Percentiles rank a stretch among this genome's conserved stretches.
Evolutionary conservation across 2,888 invertebrate genomes (phyloP).

Genomic region (Nemapogon koenigi): DNA sequence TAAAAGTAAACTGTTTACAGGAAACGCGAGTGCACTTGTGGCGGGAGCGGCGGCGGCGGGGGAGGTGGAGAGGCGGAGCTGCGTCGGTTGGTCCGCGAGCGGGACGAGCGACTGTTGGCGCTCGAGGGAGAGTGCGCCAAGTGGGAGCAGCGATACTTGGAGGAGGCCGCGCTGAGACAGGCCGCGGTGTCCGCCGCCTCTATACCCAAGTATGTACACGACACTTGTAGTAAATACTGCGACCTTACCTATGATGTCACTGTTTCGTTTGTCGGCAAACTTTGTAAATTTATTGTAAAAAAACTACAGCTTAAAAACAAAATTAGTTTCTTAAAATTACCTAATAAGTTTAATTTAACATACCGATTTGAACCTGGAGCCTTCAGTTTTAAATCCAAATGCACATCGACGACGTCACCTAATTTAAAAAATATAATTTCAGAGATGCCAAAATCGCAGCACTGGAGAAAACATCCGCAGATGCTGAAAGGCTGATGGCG

Average conservation of each 20-base stretch:
- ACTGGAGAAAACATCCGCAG: conserved; percentile 81
- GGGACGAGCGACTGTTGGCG: conserved; percentile 55
- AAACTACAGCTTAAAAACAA: too few relatives aligned
- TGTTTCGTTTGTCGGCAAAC: too few relatives aligned
- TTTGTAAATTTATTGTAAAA: too few relatives aligned
- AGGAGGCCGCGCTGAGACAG: conserved; percentile 80
- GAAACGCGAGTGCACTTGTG: conserved; percentile 40
- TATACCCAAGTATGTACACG: conserved; percentile 68
- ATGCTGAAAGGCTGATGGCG: conserved; percentile 84
- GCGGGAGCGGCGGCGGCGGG: conserved; percentile 33
- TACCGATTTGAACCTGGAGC: too few relatives aligned
- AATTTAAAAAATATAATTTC: conserved; percentile 7
- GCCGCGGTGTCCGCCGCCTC: conserved; percentile 84
- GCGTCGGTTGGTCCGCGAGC: conserved; percentile 48
- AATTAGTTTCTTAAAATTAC: too few relatives aligned
- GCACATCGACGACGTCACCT: too few relatives aligned
- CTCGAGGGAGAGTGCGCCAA: conserved; percentile 83
- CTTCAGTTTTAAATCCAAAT: too few relatives aligned
- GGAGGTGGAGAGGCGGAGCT: conserved; percentile 55
- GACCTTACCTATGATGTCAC: background rate
- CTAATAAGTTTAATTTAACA: too few relatives aligned
- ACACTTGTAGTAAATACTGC: background rate
- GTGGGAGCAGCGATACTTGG: conserved; percentile 86
- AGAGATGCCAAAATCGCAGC: conserved; percentile 88
- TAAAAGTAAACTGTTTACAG: too few relatives aligned